phyloP scores from a whole-genome alignment of 2,797 vertebrate genomes.

The Pelobates cultripes region DNA sequence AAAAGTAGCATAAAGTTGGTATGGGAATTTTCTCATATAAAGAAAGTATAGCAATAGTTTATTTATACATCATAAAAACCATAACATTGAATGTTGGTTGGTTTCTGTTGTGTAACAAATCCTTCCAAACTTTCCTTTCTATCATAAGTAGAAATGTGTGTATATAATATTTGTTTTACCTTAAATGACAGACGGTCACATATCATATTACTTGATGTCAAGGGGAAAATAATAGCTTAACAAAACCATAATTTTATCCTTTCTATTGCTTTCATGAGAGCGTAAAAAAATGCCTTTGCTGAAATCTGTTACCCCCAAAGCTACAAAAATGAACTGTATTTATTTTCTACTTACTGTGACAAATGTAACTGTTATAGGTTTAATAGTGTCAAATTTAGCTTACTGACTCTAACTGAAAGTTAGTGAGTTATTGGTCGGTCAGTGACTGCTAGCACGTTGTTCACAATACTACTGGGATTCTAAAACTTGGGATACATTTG shows the following conservation, averaged over 20 bases:
- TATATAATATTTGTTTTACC: not conserved
- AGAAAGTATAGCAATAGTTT: slow-evolving; percentile 17
- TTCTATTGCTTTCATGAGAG: not conserved
- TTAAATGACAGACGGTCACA: not conserved
- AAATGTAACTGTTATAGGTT: too few species aligned
- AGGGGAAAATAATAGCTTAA: not conserved
- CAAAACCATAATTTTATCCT: not conserved
- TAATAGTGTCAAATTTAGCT: too few species aligned
- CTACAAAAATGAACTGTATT: not conserved
- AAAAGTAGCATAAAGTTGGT: slow-evolving; percentile 20
- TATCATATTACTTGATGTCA: not conserved
- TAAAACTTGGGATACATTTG: too few species aligned
- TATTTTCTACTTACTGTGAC: too few species aligned
- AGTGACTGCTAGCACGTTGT: too few species aligned
- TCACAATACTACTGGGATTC: too few species aligned
- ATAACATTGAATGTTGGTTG: slow-evolving; percentile 6
- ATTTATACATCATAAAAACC: slow-evolving; percentile 5
- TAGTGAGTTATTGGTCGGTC: too few species aligned
- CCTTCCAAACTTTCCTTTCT: not conserved
- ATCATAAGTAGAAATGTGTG: not conserved
- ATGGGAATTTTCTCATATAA: slow-evolving; percentile 20
- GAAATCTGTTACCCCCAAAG: not conserved
- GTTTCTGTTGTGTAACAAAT: slow-evolving; percentile 15
- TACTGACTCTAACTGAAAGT: too few species aligned
- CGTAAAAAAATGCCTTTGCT: not conserved